Conservation (phyloP, 1,140 invertebrate species). For the Leptinotarsa undecemlineata region DNA sequence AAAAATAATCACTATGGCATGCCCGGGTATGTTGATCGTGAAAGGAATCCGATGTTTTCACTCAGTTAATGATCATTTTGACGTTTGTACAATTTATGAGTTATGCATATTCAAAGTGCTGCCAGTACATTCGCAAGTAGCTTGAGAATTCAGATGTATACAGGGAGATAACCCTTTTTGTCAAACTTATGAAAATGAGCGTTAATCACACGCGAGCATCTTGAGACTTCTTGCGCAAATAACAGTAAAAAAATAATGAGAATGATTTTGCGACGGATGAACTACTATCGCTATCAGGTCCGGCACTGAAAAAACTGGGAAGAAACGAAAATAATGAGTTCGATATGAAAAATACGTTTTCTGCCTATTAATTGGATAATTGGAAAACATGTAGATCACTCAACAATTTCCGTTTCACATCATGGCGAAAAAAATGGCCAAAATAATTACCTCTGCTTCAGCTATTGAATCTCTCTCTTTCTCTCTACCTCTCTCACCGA, state of each 20-base stretch:
- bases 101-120: conserved; percentile 13
- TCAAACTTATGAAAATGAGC: conserved; percentile 24
- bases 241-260: conserved; percentile 22
- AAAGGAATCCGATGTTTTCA: conserved; percentile 3
- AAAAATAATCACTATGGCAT: neutral
- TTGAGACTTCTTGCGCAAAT: neutral
- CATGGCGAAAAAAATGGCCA: no score
- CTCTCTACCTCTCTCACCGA: no score
- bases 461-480: no score
- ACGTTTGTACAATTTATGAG: conserved; percentile 15
- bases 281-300: neutral
- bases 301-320: neutral
- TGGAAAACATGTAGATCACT: no score
- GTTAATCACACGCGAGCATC: conserved; percentile 22
- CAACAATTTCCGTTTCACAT: no score
- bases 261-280: conserved; percentile 19
- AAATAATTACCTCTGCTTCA: no score
- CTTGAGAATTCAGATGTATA: conserved; percentile 8
- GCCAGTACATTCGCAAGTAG: conserved; percentile 4
- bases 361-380: no score
- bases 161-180: conserved; percentile 19
- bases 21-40: neutral
- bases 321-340: no score
- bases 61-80: conserved; percentile 11
- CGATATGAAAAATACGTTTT: no score